Conservation (phyloP, 2,888 invertebrate genomes). For the Lasius platythorax region DNA sequence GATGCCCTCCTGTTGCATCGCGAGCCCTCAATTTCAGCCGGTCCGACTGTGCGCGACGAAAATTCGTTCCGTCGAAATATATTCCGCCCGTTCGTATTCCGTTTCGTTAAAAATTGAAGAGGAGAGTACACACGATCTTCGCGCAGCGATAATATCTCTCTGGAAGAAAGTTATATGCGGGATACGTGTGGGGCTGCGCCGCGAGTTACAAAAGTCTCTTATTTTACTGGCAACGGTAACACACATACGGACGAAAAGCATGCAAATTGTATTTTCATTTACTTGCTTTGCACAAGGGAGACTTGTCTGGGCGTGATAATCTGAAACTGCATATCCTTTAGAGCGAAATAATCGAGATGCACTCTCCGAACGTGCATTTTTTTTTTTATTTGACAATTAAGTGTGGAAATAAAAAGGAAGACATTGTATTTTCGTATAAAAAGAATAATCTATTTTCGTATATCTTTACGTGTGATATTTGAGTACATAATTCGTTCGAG, state of each 20-base stretch:
- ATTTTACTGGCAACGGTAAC: neutral
- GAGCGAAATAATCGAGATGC: neutral
- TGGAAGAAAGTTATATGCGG: neutral
- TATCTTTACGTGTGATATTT: slow-evolving; percentile 4
- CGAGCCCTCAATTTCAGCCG: slow-evolving; percentile 59
- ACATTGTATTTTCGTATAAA: neutral
- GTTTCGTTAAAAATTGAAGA: slow-evolving; percentile 29
- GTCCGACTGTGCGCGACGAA: slow-evolving; percentile 7
- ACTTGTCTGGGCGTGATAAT: neutral
- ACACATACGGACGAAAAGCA: slow-evolving; percentile 5
- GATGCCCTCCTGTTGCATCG: slow-evolving; percentile 48
- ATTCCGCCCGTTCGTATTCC: slow-evolving; percentile 14
- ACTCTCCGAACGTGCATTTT: neutral
- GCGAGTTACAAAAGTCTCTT: neutral
- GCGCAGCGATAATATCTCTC: slow-evolving; percentile 19
- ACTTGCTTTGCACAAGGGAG: slow-evolving; percentile 20
- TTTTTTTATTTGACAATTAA: slow-evolving; percentile 5
- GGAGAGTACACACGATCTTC: neutral
- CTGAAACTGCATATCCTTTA: neutral
- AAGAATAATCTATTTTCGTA: neutral
- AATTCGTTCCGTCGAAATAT: slow-evolving; percentile 66
- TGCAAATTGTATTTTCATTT: slow-evolving; percentile 27
- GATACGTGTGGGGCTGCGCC: neutral
- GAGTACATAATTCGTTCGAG: neutral
- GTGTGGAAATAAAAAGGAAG: neutral